Evolutionary conservation across 1,140 invertebrate genomes (phyloP), one percentile per base, ranked within the genome.

Genomic region (Eriocheir sinensis): DNA sequence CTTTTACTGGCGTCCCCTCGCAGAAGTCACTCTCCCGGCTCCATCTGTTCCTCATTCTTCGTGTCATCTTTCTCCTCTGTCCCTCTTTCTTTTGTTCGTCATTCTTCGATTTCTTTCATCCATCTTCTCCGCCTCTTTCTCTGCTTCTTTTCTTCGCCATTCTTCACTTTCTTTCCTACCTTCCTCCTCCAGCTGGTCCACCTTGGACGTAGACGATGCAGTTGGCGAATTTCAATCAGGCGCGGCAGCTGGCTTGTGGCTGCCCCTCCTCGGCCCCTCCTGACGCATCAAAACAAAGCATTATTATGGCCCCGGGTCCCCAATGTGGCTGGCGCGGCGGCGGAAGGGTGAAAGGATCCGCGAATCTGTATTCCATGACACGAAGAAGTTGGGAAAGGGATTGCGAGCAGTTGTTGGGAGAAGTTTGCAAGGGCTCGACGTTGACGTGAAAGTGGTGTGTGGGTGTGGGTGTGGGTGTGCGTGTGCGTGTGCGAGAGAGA

Each of bases 231-330:
- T 72, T 8, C 27, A 72, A 72, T 72, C 60, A 72, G 9, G 27
- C n/a, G 60, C n/a, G 60, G 60, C 21, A n/a, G 27, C 0, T n/a
- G n/a, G n/a, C n/a, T n/a, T 72, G 60, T 1, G 60, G 12, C 12
- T 72, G 60, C 12, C 12, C 21, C 12, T 72, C n/a, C 60, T 1
- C 27, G 60, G 4, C n/a, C 27, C 60, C n/a, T 12, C 60, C 60
- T n/a, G 60, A 72, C 60, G 60, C 60, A n/a, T 27, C 60, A 72
- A 72, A 72, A 72, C 60, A 72, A 72, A 72, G 60, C 60, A 72
- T 72, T 27, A n/a, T n/a, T n/a, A n/a, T n/a, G n/a, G 60, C 21
- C 21, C 21, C 60, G 60, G 27, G 8, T 3, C 1, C 3, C 21
- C n/a, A n/a, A 1, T 27, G 60, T 27, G 60, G 17, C 8, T 72